Percentiles rank a stretch among this genome's conserved stretches.
These are phyloP conservation scores for Drosophila sucinea DNA, from an alignment of 1,140 invertebrate species.

Conservation along the genomic window DNA sequence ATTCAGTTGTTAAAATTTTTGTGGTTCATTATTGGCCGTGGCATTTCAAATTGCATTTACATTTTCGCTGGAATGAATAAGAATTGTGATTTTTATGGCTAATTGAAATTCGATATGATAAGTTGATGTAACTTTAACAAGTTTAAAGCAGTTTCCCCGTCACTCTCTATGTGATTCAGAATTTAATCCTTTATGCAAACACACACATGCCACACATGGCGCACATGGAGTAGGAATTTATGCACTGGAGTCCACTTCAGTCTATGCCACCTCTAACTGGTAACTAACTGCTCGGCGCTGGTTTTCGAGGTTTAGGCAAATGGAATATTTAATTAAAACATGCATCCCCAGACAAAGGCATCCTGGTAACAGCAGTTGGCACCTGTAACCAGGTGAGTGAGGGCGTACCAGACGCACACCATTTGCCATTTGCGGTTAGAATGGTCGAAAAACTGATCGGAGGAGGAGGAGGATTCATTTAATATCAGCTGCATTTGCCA, in stretches of 20 bases:
- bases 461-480: conserved; percentile 30
- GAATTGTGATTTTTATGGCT: conserved; percentile 55
- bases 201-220: conserved; percentile 40
- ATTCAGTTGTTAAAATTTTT: conserved; percentile 78
- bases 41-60: conserved; percentile 58
- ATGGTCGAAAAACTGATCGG: conserved; percentile 4
- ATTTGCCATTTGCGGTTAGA: conserved; percentile 59
- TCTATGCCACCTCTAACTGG: conserved; percentile 11
- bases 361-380: conserved; percentile 14
- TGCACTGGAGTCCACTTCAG: conserved; percentile 26
- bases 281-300: conserved; percentile 61
- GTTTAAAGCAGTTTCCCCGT: conserved; percentile 29
- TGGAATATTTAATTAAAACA: conserved; percentile 82
- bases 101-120: conserved; percentile 53
- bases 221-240: conserved; percentile 30
- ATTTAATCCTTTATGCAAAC: conserved; percentile 63
- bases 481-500: conserved; percentile 57
- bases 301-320: conserved; percentile 73
- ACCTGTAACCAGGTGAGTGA: conserved; percentile 38
- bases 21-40: conserved; percentile 70
- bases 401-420: conserved; percentile 35
- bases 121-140: conserved; percentile 23
- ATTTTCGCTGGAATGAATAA: conserved; percentile 29
- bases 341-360: conserved; percentile 50
- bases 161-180: conserved; percentile 25